Conservation (phyloP, 2,888 invertebrate species). For the Rhamphomyia laevipes region DNA sequence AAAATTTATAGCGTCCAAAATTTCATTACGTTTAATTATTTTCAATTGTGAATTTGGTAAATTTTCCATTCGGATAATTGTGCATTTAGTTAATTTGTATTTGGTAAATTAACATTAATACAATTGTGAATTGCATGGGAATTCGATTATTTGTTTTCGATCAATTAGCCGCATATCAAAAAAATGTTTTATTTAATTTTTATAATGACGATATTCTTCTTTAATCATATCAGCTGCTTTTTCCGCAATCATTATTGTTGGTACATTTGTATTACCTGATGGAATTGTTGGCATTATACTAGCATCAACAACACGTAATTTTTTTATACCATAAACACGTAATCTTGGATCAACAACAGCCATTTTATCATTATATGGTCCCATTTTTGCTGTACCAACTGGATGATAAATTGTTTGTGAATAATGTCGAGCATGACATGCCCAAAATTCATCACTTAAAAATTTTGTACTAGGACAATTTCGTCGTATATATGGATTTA, state of each 20-base stretch:
- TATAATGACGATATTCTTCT: slow-evolving; percentile 55
- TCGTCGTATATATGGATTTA: slow-evolving; percentile 53
- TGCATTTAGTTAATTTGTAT: no score
- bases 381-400: slow-evolving; percentile 73
- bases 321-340: slow-evolving; percentile 63
- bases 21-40: no score
- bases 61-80: no score
- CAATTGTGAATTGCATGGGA: no score
- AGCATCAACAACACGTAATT: slow-evolving; percentile 73
- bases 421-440: slow-evolving; percentile 62
- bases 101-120: no score
- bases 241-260: slow-evolving; percentile 85
- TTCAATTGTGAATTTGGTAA: no score
- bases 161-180: no score
- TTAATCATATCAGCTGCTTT: slow-evolving; percentile 79
- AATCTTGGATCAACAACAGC: slow-evolving; percentile 74
- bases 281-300: slow-evolving; percentile 82
- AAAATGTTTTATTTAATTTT: no score
- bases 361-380: slow-evolving; percentile 43
- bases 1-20: no score
- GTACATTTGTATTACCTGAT: slow-evolving; percentile 84
- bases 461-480: slow-evolving; percentile 51
- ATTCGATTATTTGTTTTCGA: no score
- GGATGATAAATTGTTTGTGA: slow-evolving; percentile 74
- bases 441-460: slow-evolving; percentile 63